Evolutionary conservation across 2,888 invertebrate genomes (phyloP), one percentile per base, ranked within the genome.

Genomic region (Melinaea marsaeus): DNA sequence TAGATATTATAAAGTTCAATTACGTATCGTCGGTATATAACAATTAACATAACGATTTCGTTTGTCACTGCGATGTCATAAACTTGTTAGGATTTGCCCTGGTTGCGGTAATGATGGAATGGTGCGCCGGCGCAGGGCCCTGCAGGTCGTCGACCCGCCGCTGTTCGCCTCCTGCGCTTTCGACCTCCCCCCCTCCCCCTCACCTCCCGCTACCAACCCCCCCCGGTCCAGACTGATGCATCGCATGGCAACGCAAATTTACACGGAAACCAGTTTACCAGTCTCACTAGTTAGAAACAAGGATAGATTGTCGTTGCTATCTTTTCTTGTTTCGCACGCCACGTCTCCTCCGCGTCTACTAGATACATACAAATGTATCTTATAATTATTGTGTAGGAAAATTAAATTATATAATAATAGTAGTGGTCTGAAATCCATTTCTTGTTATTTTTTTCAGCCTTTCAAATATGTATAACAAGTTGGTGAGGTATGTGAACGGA

Each of bases 121-220:
- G 88, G 80, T 88, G 85, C 83, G 84, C 83, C 76, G 76, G 84
- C 84, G 84, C 88, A 85, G 86, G 88, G 88, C 86, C 42, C 84
- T 80, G 84, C 65, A 83, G 90, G 89, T 89, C 89, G 89, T 86
- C 89, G 90, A 89, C 89, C 88, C 86, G 79, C 77, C 84, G 86
- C 79, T 81, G 86, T 79, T 87, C 87, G 85, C 87, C 86, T 88
- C 84, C 86, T 88, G 87, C 86, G 87, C 83, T 86, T 85, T 79
- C 81, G 84, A 83, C 84, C 79, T 75, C 81, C 80, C 80, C 79
- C 78, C 78, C 79, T 77, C 79, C 22, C 22, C 22, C 22, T 22
- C 22, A 76, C 73, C 75, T 67, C 73, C 71, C 75, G 74, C 77
- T 78, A 79, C 82, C 81, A 80, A 80, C 85, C 82, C 81, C 83